These are phyloP conservation scores for Drosophila trapezifrons DNA, from an alignment of 1,140 invertebrate genomes.

Conservation along the genomic window DNA sequence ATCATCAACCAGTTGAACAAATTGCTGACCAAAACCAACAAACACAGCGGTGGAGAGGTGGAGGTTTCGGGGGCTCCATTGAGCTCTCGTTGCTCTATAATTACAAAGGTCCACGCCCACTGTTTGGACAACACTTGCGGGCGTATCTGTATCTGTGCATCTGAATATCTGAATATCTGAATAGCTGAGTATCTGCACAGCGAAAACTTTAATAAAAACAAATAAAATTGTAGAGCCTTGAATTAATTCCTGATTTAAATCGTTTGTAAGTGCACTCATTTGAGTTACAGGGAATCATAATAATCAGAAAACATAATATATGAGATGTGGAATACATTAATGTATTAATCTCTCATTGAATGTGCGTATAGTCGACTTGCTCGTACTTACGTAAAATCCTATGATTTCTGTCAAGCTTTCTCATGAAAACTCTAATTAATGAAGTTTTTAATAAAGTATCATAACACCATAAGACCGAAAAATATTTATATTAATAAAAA, in stretches of 20 bases:
- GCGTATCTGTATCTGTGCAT: slow-evolving; percentile 37
- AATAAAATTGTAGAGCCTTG: not conserved
- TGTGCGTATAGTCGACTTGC: too few species aligned
- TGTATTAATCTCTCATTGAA: too few species aligned
- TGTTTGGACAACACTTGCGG: slow-evolving; percentile 66
- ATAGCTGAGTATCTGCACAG: slow-evolving; percentile 16
- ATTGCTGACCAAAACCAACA: slow-evolving; percentile 70
- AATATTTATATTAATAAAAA: too few species aligned
- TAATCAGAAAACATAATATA: too few species aligned
- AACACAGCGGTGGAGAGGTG: slow-evolving; percentile 3
- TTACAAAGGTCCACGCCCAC: slow-evolving; percentile 57
- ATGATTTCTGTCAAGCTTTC: too few species aligned
- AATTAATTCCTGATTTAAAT: not conserved
- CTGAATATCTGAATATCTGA: slow-evolving; percentile 14
- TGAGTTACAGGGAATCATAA: too few species aligned
- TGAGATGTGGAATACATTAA: too few species aligned
- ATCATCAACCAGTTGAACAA: slow-evolving; percentile 62
- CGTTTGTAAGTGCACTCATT: not conserved
- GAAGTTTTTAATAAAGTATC: too few species aligned
- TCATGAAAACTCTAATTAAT: too few species aligned
- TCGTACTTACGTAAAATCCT: too few species aligned
- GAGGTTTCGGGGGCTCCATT: slow-evolving; percentile 39
- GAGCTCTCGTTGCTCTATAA: slow-evolving; percentile 58
- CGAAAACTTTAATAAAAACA: not conserved
- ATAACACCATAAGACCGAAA: too few species aligned